Conservation (phyloP, 2,113 vertebrate species). For the Helogale parvula region DNA sequence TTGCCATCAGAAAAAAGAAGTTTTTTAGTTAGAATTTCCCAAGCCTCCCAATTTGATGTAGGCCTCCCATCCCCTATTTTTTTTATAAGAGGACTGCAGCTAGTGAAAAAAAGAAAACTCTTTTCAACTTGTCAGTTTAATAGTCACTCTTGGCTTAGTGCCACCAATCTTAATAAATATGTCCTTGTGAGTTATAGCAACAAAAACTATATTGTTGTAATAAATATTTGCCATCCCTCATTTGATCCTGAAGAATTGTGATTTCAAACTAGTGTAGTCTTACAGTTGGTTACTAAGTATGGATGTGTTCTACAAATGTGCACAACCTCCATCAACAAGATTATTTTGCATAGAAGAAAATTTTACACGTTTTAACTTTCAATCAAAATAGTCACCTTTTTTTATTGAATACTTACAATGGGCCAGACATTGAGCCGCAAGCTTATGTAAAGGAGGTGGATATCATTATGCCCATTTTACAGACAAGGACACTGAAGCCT, state of each 20-base stretch:
- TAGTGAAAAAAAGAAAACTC: neutral
- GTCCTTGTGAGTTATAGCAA: neutral
- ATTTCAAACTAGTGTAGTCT: neutral
- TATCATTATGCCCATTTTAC: neutral
- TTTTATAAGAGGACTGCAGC: neutral
- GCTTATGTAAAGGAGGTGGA: neutral
- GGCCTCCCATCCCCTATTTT: neutral
- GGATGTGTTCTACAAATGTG: neutral
- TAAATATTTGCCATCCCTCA: constrained; percentile 41
- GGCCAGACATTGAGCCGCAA: neutral
- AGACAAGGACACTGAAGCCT: neutral
- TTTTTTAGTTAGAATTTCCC: constrained; percentile 7
- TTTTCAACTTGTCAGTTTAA: constrained; percentile 18
- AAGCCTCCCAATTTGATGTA: neutral
- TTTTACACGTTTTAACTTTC: neutral
- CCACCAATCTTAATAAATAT: constrained; percentile 33
- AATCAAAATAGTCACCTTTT: neutral
- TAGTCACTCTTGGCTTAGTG: neutral
- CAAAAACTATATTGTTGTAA: neutral
- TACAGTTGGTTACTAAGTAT: constrained; percentile 13
- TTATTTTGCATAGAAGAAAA: constrained; percentile 28
- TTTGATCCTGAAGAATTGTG: neutral
- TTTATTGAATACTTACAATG: neutral
- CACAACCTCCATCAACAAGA: neutral
- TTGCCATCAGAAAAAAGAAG: neutral